Base-by-base conservation (phyloP, 2,888 invertebrate species). In the Clepsis dumicolana region DNA sequence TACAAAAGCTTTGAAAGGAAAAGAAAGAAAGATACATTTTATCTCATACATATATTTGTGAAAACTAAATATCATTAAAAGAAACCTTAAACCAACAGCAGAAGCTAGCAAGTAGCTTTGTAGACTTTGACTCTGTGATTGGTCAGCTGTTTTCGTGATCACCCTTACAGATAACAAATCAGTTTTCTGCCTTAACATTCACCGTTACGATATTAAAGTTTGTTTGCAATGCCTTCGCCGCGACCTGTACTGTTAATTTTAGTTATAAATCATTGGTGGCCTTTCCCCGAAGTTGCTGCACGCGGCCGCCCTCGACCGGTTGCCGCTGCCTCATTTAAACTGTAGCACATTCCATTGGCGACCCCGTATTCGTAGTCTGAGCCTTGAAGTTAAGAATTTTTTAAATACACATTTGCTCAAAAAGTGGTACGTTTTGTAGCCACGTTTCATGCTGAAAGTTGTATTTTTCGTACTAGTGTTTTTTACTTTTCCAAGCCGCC, bases 241-340 rank as follows among this genome's bases (percentile, higher is more conserved):
- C 59, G 59, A 44, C 53, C 66, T 48, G 66, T 62, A 54, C 62
- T 57, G 63, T 91, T 91, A 91, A 91, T 92, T 91, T 89, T 86
- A 88, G 85, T 82, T 87, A 89, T 92, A 91, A 91, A 88, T 91
- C 90, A 90, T 89, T 85, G 84, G 78, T 84, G 83, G 88, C 91
- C 91, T 93, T 93, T 92, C 93, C 89, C 92, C 92, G 89, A 89
- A 90, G 88, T 85, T 77, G 82, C 84, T 85, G 86, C 85, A 78
- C 81, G 82, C 81, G 82, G 65, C 76, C 80, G 80, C 80, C 79
- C 78, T 74, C 84, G 88, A 90, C 93, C 92, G 91, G 91, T 91
- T 87, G 85, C 90, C 87, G 83, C 91, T 89, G 89, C 90, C 93
- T 93, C 93, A 91, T 93, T 93, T 93, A 93, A 93, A 93, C 92